Evolutionary conservation across 1,140 invertebrate species (phyloP).

Genomic region (Muscidifurax raptorellus): DNA sequence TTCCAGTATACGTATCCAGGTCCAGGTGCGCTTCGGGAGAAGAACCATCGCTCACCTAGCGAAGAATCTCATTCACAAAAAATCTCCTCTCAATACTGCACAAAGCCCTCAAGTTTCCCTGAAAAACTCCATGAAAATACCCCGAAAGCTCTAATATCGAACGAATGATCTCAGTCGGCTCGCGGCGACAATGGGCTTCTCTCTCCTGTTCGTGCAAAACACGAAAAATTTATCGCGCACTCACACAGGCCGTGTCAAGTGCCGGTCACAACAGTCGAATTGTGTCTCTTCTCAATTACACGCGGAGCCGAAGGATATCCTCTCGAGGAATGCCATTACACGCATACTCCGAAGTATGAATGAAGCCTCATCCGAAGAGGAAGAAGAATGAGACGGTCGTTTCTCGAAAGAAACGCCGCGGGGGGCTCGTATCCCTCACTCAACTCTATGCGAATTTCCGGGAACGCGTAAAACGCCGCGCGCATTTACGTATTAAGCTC

Average conservation of each 20-base stretch:
- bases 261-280: constrained; percentile 36
- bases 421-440: background rate
- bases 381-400: background rate
- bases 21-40: too few relatives aligned
- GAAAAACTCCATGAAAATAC: background rate
- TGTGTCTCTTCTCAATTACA: constrained; percentile 38
- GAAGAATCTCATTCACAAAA: background rate
- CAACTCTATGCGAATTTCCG: constrained; percentile 10
- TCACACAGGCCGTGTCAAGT: constrained; percentile 19
- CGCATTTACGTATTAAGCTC: constrained; percentile 11
- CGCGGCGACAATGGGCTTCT: background rate
- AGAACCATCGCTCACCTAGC: too few relatives aligned
- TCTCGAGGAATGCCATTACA: constrained; percentile 24
- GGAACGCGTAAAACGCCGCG: constrained; percentile 21
- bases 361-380: background rate
- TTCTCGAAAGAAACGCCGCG: constrained; percentile 36
- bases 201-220: background rate
- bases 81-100: too few relatives aligned
- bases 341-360: background rate
- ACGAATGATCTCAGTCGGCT: constrained; percentile 29
- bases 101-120: background rate
- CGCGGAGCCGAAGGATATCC: constrained; percentile 2
- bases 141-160: constrained; percentile 28
- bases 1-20: background rate
- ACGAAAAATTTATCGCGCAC: constrained; percentile 8